Conservation (phyloP, 2,797 vertebrate genomes). For the Gambusia yucatana region DNA sequence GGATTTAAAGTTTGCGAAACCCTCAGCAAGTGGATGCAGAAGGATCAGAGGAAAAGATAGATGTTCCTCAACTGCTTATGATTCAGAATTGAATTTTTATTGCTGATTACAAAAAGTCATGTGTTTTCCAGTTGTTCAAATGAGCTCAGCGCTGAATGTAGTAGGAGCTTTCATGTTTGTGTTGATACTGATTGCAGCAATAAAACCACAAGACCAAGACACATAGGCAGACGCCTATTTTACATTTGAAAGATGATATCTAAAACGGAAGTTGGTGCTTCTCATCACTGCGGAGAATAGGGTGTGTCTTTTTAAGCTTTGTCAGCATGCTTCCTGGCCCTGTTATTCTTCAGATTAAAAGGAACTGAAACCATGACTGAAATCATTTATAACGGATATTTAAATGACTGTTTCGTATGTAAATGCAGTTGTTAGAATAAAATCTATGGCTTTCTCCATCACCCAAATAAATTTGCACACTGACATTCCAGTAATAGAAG, state of each 20-base stretch:
- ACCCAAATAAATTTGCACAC: background rate
- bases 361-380: slow-evolving; percentile 49
- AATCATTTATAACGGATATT: background rate
- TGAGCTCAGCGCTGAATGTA: background rate
- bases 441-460: background rate
- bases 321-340: slow-evolving; percentile 56
- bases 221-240: background rate
- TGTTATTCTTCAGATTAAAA: slow-evolving; percentile 28
- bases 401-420: background rate
- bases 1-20: slow-evolving; percentile 20
- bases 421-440: background rate
- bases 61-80: slow-evolving; percentile 8
- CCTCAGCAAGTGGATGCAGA: background rate
- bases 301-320: slow-evolving; percentile 48
- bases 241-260: slow-evolving; percentile 16
- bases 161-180: background rate
- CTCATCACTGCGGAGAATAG: slow-evolving; percentile 24
- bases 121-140: background rate
- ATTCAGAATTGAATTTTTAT: slow-evolving; percentile 19
- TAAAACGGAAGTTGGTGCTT: slow-evolving; percentile 45
- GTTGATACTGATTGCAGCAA: background rate
- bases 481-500: background rate
- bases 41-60: background rate
- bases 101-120: slow-evolving; percentile 8
- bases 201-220: slow-evolving; percentile 11